A percentile compares a stretch with the other conserved stretches of the same genome.
These are phyloP conservation scores for Sparus aurata DNA, from an alignment of 2,797 vertebrate species.

Conservation along the genomic window DNA sequence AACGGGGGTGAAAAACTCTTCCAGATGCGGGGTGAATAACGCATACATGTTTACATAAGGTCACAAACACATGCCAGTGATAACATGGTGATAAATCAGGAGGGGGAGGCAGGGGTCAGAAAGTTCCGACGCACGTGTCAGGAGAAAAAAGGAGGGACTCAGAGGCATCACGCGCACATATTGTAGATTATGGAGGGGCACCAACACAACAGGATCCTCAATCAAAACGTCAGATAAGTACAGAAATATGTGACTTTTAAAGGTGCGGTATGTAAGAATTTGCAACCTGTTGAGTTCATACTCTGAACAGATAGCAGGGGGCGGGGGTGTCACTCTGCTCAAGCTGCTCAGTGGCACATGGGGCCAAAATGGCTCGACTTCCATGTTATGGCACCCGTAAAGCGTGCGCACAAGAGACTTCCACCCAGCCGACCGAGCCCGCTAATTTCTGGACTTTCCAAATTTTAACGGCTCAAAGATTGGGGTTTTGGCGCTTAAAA, in stretches of 20 bases:
- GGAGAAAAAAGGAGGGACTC: neutral
- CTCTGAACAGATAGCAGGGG: too few relatives aligned
- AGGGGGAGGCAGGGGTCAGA: conserved; percentile 1
- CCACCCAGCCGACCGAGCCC: too few relatives aligned
- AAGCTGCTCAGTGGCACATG: too few relatives aligned
- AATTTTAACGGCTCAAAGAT: too few relatives aligned
- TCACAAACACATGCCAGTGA: conserved; percentile 42
- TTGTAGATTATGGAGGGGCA: neutral
- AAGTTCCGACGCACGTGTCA: neutral
- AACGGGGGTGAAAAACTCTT: neutral
- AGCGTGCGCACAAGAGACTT: too few relatives aligned
- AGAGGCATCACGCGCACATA: neutral
- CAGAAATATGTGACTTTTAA: neutral
- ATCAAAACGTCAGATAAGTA: neutral
- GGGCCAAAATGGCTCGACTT: too few relatives aligned
- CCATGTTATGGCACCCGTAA: too few relatives aligned
- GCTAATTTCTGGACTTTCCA: too few relatives aligned
- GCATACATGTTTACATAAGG: conserved; percentile 47
- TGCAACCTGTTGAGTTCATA: too few relatives aligned
- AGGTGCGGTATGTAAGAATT: too few relatives aligned
- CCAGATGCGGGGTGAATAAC: conserved; percentile 25
- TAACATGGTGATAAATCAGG: conserved; percentile 44
- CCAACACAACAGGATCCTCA: neutral
- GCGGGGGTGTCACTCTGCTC: too few relatives aligned
- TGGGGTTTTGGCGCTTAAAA: too few relatives aligned